phyloP scores from a whole-genome alignment of 2,797 vertebrate genomes.

The Takifugu ocellatus region DNA sequence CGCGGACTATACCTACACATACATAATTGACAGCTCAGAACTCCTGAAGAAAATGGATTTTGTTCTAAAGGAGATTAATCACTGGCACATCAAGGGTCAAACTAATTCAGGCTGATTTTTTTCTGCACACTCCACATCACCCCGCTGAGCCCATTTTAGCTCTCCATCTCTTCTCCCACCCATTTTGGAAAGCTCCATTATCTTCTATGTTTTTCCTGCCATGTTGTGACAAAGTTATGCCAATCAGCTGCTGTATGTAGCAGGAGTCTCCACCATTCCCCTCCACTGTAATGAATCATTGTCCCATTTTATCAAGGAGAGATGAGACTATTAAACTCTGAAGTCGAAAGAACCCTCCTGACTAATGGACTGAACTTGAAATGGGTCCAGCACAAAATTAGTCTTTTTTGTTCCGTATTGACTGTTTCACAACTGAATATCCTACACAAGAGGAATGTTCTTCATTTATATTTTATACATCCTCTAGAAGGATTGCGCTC shows the following conservation, averaged over 20 bases:
- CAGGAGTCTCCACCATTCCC: conserved; percentile 41
- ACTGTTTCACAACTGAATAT: conserved; percentile 11
- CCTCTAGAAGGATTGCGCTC: too few species aligned
- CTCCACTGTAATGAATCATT: conserved; percentile 47
- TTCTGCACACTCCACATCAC: not conserved
- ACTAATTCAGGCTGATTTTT: too few species aligned
- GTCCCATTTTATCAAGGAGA: conserved; percentile 40
- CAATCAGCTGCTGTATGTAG: conserved; percentile 56
- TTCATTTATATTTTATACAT: not conserved
- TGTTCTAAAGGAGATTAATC: too few species aligned
- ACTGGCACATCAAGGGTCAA: too few species aligned
- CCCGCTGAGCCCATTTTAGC: conserved; percentile 4
- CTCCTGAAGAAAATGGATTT: not conserved
- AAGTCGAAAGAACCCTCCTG: conserved; percentile 24
- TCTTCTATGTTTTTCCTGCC: conserved; percentile 31
- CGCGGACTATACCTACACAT: conserved; percentile 89
- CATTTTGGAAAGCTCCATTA: conserved; percentile 38
- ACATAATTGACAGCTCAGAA: too few species aligned
- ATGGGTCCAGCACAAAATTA: conserved; percentile 24
- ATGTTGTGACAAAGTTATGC: conserved; percentile 54
- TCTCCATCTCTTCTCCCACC: conserved; percentile 10
- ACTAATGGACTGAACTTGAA: conserved; percentile 38
- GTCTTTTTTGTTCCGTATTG: conserved; percentile 28
- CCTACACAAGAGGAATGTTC: conserved; percentile 18
- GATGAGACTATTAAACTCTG: conserved; percentile 30